phyloP scores from a whole-genome alignment of 2,113 vertebrate species.

The Parus major region DNA sequence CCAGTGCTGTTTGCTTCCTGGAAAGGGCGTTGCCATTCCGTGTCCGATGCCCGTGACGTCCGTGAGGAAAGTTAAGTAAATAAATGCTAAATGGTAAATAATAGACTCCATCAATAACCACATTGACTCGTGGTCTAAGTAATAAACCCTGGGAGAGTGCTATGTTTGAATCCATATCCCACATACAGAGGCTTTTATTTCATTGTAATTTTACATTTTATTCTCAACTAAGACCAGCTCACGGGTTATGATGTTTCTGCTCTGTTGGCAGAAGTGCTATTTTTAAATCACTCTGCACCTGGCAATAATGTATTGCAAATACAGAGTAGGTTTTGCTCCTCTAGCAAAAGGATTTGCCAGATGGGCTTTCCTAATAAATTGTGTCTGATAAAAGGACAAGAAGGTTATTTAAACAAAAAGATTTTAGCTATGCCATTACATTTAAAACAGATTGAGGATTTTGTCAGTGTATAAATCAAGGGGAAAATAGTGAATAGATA shows the following conservation, averaged over 20 bases:
- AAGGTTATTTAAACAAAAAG: constrained; percentile 69
- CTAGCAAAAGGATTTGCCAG: constrained; percentile 63
- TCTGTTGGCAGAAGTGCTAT: constrained; percentile 59
- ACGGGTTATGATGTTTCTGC: constrained; percentile 27
- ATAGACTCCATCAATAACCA: neutral
- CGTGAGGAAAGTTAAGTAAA: neutral
- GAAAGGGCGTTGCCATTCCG: neutral
- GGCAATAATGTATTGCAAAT: constrained; percentile 63
- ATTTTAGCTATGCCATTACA: constrained; percentile 55
- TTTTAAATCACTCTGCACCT: constrained; percentile 66
- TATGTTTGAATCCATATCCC: neutral
- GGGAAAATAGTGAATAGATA: neutral
- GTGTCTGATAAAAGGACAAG: constrained; percentile 53
- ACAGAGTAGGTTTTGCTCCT: constrained; percentile 51
- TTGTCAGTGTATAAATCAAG: constrained; percentile 19
- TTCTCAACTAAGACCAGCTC: constrained; percentile 37
- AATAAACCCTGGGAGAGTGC: neutral
- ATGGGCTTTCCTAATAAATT: constrained; percentile 68
- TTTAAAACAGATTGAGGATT: constrained; percentile 54
- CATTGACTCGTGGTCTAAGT: neutral
- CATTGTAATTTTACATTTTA: constrained; percentile 27
- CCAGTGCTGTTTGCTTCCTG: neutral
- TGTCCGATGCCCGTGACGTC: accelerated
- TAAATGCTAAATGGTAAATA: neutral
- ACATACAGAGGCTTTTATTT: neutral